A percentile compares a stretch with the other conserved stretches of the same genome.
phyloP scores from a whole-genome alignment of 2,888 invertebrate species.

The Lasioglossum morio region DNA sequence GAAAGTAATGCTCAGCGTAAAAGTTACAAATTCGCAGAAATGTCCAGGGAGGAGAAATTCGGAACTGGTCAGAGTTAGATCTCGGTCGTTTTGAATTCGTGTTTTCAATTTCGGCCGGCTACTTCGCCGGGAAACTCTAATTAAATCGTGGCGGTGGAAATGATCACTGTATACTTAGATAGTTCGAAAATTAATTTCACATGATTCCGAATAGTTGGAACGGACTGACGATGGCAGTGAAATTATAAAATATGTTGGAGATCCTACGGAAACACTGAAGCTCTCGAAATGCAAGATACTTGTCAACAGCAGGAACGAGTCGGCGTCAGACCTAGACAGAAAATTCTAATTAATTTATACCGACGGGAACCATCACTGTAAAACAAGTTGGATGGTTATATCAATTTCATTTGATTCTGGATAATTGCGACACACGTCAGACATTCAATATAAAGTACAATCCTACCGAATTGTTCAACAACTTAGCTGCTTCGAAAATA shows the following conservation, averaged over 20 bases:
- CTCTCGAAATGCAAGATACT: too few species aligned
- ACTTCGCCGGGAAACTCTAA: not conserved
- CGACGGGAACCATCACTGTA: too few species aligned
- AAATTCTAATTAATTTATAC: too few species aligned
- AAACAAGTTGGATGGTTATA: too few species aligned
- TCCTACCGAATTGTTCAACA: not conserved
- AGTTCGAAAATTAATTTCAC: too few species aligned
- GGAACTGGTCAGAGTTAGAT: not conserved
- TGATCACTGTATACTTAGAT: not conserved
- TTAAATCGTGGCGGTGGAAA: not conserved
- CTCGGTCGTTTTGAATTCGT: not conserved
- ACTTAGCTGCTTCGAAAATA: not conserved
- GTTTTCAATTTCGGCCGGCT: not conserved
- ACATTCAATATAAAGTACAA: not conserved
- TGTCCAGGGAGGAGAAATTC: not conserved
- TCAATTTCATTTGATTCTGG: not conserved
- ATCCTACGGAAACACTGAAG: too few species aligned
- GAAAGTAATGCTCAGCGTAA: not conserved
- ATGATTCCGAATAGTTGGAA: too few species aligned
- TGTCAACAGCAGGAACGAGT: too few species aligned
- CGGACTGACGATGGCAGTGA: too few species aligned
- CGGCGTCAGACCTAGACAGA: too few species aligned
- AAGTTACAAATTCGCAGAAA: not conserved
- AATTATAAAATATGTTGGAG: too few species aligned
- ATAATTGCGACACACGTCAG: not conserved